Evolutionary conservation across 2,113 vertebrate species (phyloP).

Genomic region (Sinocyclocheilus anshuiensis): DNA sequence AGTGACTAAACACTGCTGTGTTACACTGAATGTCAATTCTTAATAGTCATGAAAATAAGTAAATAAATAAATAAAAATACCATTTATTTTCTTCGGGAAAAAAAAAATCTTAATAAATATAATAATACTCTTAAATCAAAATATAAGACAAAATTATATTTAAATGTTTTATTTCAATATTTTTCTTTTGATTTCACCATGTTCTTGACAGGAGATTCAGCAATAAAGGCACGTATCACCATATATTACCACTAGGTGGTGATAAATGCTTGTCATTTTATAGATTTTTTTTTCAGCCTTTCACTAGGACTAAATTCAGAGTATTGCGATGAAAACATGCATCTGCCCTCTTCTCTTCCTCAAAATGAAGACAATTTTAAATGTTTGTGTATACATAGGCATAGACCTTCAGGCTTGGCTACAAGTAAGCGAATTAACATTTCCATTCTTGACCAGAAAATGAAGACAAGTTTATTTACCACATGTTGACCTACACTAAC

Average conservation of each 20-base stretch:
- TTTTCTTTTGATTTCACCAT: neutral
- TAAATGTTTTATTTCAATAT: too few relatives aligned
- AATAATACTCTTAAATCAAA: neutral
- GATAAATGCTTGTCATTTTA: neutral
- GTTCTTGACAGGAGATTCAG: neutral
- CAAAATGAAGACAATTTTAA: neutral
- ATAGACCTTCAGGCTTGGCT: neutral
- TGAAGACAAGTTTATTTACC: neutral
- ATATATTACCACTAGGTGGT: slow-evolving; percentile 53
- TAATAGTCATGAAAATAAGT: neutral
- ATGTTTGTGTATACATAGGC: neutral
- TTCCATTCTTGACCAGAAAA: too few relatives aligned
- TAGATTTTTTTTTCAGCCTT: too few relatives aligned
- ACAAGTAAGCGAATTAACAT: too few relatives aligned
- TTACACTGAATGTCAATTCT: neutral
- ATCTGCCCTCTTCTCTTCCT: neutral
- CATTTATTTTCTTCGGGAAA: neutral
- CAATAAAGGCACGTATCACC: neutral
- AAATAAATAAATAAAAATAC: neutral
- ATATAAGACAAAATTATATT: neutral
- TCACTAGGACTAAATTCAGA: neutral
- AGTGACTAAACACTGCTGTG: neutral
- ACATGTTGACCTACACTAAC: neutral
- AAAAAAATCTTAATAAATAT: neutral
- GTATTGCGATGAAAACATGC: neutral